A percentile compares a stretch with the other conserved stretches of the same genome.
These are phyloP conservation scores for Clarias platycephalus DNA, from an alignment of 2,797 vertebrate genomes.

Conservation along the genomic window DNA sequence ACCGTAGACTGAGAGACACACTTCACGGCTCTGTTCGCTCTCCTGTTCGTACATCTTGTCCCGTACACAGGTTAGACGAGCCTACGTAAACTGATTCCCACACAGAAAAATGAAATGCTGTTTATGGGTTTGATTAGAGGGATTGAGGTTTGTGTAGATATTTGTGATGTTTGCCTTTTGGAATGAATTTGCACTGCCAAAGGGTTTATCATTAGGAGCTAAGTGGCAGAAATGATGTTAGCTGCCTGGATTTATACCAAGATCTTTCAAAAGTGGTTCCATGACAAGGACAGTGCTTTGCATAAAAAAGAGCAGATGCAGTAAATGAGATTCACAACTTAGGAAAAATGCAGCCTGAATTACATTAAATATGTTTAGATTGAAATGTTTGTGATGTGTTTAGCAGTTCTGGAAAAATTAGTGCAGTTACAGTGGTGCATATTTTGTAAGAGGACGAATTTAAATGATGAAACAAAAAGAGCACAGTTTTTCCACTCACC, in stretches of 20 bases:
- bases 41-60: slow-evolving; percentile 2
- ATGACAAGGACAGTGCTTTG: slow-evolving; percentile 15
- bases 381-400: neutral
- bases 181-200: slow-evolving; percentile 17
- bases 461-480: neutral
- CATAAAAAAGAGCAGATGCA: slow-evolving; percentile 6
- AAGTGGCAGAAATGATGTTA: slow-evolving; percentile 13
- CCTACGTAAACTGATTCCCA: neutral
- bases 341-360: neutral
- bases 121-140: neutral
- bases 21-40: neutral
- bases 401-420: neutral
- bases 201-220: slow-evolving; percentile 13
- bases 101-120: neutral
- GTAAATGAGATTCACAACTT: neutral
- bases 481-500: neutral
- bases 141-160: neutral
- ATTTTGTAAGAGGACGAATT: neutral
- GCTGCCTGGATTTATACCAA: slow-evolving; percentile 23
- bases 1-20: neutral
- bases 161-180: neutral
- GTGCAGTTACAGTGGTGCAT: neutral
- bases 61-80: neutral
- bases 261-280: neutral
- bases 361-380: neutral